Base-by-base conservation (phyloP, 2,888 invertebrate genomes). In the Lacanobia oleracea region DNA sequence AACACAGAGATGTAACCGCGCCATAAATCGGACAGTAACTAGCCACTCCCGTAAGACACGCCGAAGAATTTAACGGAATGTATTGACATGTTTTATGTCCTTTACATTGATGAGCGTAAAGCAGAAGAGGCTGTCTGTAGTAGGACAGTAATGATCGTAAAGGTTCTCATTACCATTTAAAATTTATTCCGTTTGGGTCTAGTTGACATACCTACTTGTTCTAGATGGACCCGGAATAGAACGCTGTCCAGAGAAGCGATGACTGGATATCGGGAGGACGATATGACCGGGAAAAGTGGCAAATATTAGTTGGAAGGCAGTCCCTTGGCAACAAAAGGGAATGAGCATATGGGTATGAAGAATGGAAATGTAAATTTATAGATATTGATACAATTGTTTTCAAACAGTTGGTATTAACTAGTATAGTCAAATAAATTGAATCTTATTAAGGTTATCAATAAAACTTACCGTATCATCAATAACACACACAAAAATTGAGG, bases 81-180 rank as follows among this genome's bases (percentile, higher is more conserved):
- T 87, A 86, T 88, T 88, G 90, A 90, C 89, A 89, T 79, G 87
- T 92, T 94, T 94, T 92, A 93, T 92, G 93, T 90, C 91, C 90
- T 91, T 91, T 91, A 92, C 93, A 93, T 93, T 93, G 94, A 93
- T 92, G 92, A 92, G 90, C 89, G 86, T 91, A 82, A 88, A 90
- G 89, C 86, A 85, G 84, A 86, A 88, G 84, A 91, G 90, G 88
- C 53, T 63, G 43, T 59, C 59, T 40, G 40, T 63, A 50, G 74
- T 67, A 64, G 68, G 68, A 68, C 74, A 71, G 78, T 77, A 71
- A 85, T 82, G 75, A 79, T 77, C 81, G 70, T 84, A 79, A 82
- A 83, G 71, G 54, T 74, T 72, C 70, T 86, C 77, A 82, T 81
- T 76, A 81, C 65, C 65, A 67, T 68, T 72, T 50, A 68, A 69